Conservation (phyloP, 2,113 vertebrate species). For the Clarias magur region DNA sequence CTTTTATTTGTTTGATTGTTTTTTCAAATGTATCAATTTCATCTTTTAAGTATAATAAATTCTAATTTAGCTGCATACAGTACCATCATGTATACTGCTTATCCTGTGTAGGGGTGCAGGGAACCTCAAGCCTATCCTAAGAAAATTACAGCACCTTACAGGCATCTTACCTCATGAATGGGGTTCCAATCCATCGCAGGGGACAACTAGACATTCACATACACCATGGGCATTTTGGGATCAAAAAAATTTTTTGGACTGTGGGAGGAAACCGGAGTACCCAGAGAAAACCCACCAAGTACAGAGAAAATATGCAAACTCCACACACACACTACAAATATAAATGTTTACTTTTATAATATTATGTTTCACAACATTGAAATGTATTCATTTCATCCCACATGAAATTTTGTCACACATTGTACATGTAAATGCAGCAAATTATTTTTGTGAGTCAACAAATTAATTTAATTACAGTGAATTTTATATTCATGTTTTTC, state of each 20-base stretch:
- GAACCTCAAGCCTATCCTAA: too few relatives aligned
- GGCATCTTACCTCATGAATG: too few relatives aligned
- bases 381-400: background rate
- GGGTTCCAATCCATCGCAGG: too few relatives aligned
- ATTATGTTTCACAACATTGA: background rate
- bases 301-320: too few relatives aligned
- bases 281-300: too few relatives aligned
- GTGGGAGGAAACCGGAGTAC: too few relatives aligned
- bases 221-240: background rate
- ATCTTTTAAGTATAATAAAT: background rate
- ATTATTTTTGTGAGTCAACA: background rate
- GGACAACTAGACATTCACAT: background rate
- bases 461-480: background rate
- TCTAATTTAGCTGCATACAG: background rate
- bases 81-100: too few relatives aligned
- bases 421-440: background rate
- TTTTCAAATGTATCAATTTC: background rate
- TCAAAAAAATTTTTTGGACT: background rate
- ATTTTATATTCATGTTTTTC: background rate
- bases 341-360: background rate
- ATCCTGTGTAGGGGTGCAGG: too few relatives aligned
- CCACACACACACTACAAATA: background rate
- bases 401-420: background rate
- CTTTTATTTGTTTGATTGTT: background rate
- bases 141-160: too few relatives aligned